Conservation (phyloP, 2,797 vertebrate genomes). For the Mormyrus hasselquistii region DNA sequence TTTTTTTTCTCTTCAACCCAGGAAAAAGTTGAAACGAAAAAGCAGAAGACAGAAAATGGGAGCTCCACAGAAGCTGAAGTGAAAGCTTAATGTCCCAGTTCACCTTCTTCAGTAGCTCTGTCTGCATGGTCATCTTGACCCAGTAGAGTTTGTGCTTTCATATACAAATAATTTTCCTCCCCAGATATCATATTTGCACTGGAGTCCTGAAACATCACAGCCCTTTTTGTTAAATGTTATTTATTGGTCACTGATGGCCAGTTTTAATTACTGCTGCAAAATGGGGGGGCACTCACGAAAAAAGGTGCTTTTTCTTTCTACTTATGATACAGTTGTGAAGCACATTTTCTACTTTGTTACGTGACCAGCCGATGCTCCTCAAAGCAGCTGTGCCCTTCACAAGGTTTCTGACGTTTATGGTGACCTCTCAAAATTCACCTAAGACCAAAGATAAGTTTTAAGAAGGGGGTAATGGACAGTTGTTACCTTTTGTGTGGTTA, state of each 20-base stretch:
- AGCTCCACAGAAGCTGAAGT: constrained; percentile 72
- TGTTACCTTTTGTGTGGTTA: constrained; percentile 57
- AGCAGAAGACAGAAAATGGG: constrained; percentile 76
- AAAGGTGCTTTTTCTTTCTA: constrained; percentile 40
- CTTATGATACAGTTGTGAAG: constrained; percentile 51
- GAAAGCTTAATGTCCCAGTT: constrained; percentile 55
- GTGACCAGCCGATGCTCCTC: constrained; percentile 59
- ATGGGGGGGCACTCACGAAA: constrained; percentile 55
- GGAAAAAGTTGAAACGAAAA: constrained; percentile 72
- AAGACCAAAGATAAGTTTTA: constrained; percentile 83
- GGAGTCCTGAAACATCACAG: constrained; percentile 70
- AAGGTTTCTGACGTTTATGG: constrained; percentile 63
- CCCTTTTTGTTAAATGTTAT: constrained; percentile 74
- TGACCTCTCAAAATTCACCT: constrained; percentile 70
- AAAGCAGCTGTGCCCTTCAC: constrained; percentile 41
- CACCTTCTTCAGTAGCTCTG: constrained; percentile 56
- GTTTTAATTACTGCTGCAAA: constrained; percentile 58
- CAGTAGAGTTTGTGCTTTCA: constrained; percentile 76
- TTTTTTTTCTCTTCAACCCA: constrained; percentile 30
- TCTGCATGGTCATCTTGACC: constrained; percentile 65
- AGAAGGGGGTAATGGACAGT: constrained; percentile 69
- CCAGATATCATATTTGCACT: constrained; percentile 69
- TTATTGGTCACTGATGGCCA: constrained; percentile 73
- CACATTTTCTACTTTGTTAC: constrained; percentile 67
- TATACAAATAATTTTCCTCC: constrained; percentile 56